phyloP scores from a whole-genome alignment of 30 jellyfish, hydroid and myxozoan species.

The Hydra vulgaris region DNA sequence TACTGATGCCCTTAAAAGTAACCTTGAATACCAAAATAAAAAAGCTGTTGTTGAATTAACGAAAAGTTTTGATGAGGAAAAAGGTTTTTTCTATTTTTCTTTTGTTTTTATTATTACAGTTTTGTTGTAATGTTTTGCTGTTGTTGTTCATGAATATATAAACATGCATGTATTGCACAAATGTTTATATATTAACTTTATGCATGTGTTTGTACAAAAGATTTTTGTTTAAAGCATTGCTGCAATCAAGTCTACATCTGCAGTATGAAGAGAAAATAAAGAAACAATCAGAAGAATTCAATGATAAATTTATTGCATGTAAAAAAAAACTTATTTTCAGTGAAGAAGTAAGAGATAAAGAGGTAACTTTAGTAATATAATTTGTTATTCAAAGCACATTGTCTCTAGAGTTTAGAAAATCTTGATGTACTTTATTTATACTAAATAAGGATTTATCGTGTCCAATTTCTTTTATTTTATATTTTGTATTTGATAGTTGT shows the following conservation, averaged over 20 bases:
- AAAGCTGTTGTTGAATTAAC: conserved; percentile 28
- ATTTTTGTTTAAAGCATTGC: conserved; percentile 26
- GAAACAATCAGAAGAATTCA: conserved; percentile 38
- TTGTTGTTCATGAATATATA: too few species aligned
- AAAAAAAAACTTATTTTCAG: conserved; percentile 42
- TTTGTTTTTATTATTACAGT: too few species aligned
- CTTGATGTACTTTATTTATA: too few species aligned
- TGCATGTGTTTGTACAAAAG: neutral
- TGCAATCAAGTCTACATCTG: conserved; percentile 38
- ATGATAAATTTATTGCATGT: conserved; percentile 25
- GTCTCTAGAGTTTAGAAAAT: too few species aligned
- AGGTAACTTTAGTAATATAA: too few species aligned
- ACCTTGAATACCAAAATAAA: conserved; percentile 16
- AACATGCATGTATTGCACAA: too few species aligned
- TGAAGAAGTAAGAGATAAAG: conserved; percentile 56
- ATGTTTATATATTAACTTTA: neutral
- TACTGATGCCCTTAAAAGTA: conserved; percentile 41
- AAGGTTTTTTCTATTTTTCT: conserved; percentile 30
- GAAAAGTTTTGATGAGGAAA: conserved; percentile 39
- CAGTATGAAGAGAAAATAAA: conserved; percentile 61
- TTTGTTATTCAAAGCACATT: too few species aligned
- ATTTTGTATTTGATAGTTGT: too few species aligned
- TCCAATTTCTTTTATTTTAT: too few species aligned
- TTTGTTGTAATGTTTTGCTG: too few species aligned
- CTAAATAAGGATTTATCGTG: too few species aligned